These are phyloP conservation scores for Poecilia gillii DNA, from an alignment of 2,797 vertebrate species.

Conservation along the genomic window DNA sequence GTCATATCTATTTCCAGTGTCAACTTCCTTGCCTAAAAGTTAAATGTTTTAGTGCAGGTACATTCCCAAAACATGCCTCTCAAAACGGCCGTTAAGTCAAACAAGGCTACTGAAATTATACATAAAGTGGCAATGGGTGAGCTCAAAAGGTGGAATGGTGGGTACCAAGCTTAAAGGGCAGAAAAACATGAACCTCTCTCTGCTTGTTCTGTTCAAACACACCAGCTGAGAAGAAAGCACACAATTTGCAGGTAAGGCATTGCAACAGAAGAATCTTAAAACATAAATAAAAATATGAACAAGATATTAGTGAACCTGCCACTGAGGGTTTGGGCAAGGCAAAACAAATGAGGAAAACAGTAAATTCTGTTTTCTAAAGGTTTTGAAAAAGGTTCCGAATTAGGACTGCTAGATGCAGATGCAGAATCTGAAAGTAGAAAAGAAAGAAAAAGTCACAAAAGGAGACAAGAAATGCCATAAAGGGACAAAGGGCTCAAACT, in stretches of 20 bases:
- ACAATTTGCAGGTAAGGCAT: conserved; percentile 34
- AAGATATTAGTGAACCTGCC: conserved; percentile 48
- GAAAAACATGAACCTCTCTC: conserved; percentile 37
- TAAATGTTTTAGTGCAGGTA: conserved; percentile 83
- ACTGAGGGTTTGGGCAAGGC: conserved; percentile 37
- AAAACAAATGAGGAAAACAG: conserved; percentile 36
- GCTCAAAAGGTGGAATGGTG: conserved; percentile 38
- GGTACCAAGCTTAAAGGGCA: conserved; percentile 44
- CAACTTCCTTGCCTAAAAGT: conserved; percentile 80
- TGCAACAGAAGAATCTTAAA: conserved; percentile 23
- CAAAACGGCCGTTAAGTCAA: conserved; percentile 68
- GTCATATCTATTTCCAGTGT: conserved; percentile 84
- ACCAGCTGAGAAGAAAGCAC: conserved; percentile 27
- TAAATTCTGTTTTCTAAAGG: conserved; percentile 61
- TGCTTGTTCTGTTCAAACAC: conserved; percentile 31
- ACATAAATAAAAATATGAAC: conserved; percentile 4
- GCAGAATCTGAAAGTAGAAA: conserved; percentile 44
- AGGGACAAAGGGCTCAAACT: conserved; percentile 66
- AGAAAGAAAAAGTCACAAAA: conserved; percentile 38
- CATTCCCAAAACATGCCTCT: conserved; percentile 80
- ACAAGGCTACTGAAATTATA: conserved; percentile 50
- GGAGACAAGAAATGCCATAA: conserved; percentile 25
- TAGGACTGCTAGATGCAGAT: conserved; percentile 42
- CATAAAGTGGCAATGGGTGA: conserved; percentile 55
- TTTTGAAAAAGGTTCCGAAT: conserved; percentile 44